Percentiles rank a stretch among this genome's conserved stretches.
phyloP scores from a whole-genome alignment of 2,113 vertebrate genomes.

The Brachypodius melanocephalos region DNA sequence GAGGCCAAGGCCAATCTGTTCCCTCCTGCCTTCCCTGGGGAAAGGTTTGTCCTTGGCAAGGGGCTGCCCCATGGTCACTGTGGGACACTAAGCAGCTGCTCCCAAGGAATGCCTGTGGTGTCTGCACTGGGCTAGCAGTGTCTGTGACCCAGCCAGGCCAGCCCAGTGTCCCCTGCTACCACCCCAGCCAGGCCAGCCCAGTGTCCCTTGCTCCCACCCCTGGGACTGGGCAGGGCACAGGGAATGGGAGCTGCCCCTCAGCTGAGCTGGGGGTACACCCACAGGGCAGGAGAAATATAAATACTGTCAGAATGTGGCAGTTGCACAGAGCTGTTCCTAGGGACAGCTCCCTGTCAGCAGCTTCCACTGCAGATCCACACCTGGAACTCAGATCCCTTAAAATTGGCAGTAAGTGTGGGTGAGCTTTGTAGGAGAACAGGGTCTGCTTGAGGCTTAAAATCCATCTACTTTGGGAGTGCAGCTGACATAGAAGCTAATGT shows the following conservation, averaged over 20 bases:
- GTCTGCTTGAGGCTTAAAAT: not conserved
- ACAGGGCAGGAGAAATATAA: not conserved
- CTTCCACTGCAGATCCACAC: not conserved
- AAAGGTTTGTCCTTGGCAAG: not conserved
- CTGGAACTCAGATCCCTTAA: not conserved
- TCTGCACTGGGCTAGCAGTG: not conserved
- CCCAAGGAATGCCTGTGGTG: not conserved
- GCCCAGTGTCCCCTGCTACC: not conserved
- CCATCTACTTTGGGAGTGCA: not conserved
- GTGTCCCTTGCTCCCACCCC: not conserved
- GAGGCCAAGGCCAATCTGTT: not conserved
- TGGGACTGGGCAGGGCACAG: not conserved
- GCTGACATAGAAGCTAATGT: accelerated
- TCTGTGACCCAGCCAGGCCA: not conserved
- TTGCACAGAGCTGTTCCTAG: not conserved
- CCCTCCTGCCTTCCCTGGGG: not conserved
- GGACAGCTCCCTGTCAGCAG: too few species aligned
- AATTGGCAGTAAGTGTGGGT: not conserved
- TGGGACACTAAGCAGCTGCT: not conserved
- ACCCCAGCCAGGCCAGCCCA: not conserved
- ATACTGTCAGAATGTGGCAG: not conserved
- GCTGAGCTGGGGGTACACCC: accelerated
- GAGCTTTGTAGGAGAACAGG: not conserved
- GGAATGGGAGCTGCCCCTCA: not conserved
- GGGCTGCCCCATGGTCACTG: not conserved